These are phyloP conservation scores for Salminus brasiliensis DNA, from an alignment of 2,113 vertebrate genomes.

Conservation along the genomic window DNA sequence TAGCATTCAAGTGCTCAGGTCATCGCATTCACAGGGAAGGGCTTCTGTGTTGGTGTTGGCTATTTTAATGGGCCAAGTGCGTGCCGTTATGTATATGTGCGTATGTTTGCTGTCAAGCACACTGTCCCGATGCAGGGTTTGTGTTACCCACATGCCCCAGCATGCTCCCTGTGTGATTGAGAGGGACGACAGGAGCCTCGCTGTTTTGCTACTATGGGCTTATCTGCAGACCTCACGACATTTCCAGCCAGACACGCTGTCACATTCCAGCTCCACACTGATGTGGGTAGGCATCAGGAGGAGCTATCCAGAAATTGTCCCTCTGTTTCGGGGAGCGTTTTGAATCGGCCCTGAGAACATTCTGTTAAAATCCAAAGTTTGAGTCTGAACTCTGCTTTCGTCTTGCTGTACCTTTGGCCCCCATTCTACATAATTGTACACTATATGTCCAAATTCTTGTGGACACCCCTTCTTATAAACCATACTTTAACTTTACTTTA, in stretches of 20 bases:
- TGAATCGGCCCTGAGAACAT: background rate
- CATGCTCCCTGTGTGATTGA: conserved; percentile 40
- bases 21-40: background rate
- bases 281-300: background rate
- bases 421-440: no score
- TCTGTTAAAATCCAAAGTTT: background rate
- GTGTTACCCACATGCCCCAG: conserved; percentile 50
- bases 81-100: conserved; percentile 6
- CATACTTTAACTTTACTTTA: no score
- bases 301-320: background rate
- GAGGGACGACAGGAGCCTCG: conserved; percentile 14
- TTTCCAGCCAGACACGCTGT: conserved; percentile 39
- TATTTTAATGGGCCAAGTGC: conserved; percentile 28
- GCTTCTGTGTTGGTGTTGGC: conserved; percentile 2
- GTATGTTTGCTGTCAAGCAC: conserved; percentile 31
- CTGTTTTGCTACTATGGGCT: conserved; percentile 33
- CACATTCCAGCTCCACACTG: conserved; percentile 24
- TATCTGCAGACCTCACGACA: conserved; percentile 50
- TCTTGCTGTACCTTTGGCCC: no score
- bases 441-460: no score
- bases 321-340: background rate
- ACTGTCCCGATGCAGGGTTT: conserved; percentile 34
- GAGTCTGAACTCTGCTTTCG: no score
- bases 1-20: conserved; percentile 21
- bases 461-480: no score